These are phyloP conservation scores for Myotis myotis DNA, from an alignment of 2,797 vertebrate species.

Conservation along the genomic window DNA sequence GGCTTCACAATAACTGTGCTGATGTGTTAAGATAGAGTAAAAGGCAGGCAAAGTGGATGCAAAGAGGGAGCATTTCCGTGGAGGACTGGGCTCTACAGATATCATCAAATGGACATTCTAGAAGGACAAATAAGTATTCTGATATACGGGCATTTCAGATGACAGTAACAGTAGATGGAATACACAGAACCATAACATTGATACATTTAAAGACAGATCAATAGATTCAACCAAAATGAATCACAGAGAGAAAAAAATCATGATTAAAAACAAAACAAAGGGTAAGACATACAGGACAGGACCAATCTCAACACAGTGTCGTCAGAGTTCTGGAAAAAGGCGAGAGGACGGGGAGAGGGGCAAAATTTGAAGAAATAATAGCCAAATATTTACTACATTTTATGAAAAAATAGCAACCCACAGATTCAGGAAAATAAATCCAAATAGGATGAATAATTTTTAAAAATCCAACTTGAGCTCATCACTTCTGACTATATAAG, in stretches of 20 bases:
- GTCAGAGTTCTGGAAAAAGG: rapidly evolving
- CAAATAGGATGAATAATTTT: not conserved
- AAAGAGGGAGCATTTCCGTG: not conserved
- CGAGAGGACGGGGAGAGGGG: rapidly evolving
- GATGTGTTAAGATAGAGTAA: not conserved
- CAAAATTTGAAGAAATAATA: not conserved
- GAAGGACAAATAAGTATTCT: not conserved
- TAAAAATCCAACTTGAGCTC: not conserved
- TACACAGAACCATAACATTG: not conserved
- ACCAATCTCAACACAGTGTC: rapidly evolving
- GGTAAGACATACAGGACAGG: rapidly evolving
- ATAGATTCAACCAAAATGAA: not conserved
- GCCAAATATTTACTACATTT: not conserved
- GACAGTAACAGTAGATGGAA: not conserved
- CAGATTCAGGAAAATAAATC: not conserved
- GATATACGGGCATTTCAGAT: not conserved
- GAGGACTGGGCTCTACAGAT: not conserved
- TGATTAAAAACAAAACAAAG: not conserved
- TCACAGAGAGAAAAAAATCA: not conserved
- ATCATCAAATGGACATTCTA: too few relatives aligned
- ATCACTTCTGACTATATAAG: too few relatives aligned
- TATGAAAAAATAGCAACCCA: not conserved
- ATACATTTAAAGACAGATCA: not conserved
- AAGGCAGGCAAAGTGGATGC: not conserved
- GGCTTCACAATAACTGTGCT: not conserved